Evolutionary conservation across 2,888 invertebrate genomes (phyloP).

Genomic region (Leucoma salicis): DNA sequence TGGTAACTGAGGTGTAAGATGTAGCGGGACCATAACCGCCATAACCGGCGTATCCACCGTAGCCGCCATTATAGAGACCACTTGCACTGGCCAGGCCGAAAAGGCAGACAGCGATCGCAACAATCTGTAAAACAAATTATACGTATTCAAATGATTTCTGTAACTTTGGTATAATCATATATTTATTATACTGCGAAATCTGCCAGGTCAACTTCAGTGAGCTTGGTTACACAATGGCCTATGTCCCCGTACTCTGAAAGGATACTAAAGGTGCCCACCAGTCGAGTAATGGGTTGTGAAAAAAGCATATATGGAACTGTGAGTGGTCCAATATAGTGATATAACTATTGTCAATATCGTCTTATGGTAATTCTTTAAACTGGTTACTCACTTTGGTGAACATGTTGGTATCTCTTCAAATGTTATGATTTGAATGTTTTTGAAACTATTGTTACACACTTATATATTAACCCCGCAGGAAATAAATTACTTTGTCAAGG

Average conservation of each 20-base stretch:
- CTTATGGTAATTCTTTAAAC: background rate
- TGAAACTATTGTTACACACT: background rate
- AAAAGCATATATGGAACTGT: background rate
- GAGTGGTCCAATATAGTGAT: background rate
- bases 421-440: background rate
- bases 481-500: conserved; percentile 53
- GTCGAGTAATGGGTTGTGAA: background rate
- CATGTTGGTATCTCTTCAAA: conserved; percentile 5
- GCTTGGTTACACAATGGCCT: background rate
- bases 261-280: background rate
- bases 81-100: conserved; percentile 2
- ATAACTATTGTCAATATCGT: background rate
- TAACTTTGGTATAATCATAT: background rate
- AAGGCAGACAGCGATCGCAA: conserved; percentile 6
- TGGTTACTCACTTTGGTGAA: conserved; percentile 1
- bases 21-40: conserved; percentile 6
- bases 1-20: background rate
- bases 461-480: conserved; percentile 37
- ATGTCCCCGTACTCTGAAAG: background rate
- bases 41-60: conserved; percentile 3
- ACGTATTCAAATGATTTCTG: background rate
- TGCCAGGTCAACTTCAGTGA: too few species aligned
- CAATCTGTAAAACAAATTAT: background rate
- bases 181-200: background rate
- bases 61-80: background rate